Conservation (phyloP, 2,797 vertebrate species). For the Eulemur coronatus region DNA sequence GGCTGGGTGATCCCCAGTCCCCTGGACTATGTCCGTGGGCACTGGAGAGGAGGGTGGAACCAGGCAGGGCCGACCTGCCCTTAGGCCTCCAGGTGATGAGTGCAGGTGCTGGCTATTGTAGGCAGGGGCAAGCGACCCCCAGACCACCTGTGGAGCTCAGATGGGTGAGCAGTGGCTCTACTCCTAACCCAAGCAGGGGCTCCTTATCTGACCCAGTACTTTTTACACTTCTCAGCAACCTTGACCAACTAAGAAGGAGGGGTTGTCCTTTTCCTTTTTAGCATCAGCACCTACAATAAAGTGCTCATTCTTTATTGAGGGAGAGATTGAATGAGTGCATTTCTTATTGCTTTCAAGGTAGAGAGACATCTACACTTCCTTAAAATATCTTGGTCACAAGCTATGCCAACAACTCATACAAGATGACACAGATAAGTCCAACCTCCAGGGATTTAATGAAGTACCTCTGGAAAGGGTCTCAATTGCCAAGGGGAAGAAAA, state of each 20-base stretch:
- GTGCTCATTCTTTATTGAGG: background rate
- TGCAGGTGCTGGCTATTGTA: too few relatives aligned
- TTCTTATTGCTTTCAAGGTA: background rate
- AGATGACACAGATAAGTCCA: background rate
- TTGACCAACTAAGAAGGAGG: background rate
- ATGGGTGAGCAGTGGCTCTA: too few relatives aligned
- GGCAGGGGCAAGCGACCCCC: too few relatives aligned
- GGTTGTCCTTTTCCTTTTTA: background rate
- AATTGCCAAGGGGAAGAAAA: background rate
- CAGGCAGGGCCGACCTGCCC: too few relatives aligned
- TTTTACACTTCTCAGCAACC: background rate
- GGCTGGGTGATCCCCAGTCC: too few relatives aligned
- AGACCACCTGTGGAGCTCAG: too few relatives aligned
- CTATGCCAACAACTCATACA: background rate
- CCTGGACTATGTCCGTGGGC: too few relatives aligned
- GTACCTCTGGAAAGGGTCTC: background rate
- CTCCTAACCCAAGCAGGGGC: background rate
- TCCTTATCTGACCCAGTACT: background rate
- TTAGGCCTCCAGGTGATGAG: too few relatives aligned
- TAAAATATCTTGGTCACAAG: background rate
- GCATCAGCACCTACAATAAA: background rate
- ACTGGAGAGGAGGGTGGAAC: too few relatives aligned
- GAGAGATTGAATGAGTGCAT: background rate
- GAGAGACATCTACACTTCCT: background rate
- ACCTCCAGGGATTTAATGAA: background rate